These are phyloP conservation scores for mouse (Mus musculus) DNA, from an alignment of 2,113 vertebrate species.

Conservation along the genomic window GRCm39 chr7:53634001-53634500, in stretches of 20 bases:
- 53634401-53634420: not conserved
- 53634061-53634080: not conserved
- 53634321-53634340: not conserved
- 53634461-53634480: not conserved
- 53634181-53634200: conserved; percentile 44
- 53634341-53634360: not conserved
- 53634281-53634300: conserved; percentile 22
- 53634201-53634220: not conserved
- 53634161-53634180: conserved; percentile 17
- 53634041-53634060: conserved; percentile 48
- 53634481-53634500: not conserved
- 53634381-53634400: not conserved
- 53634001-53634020: conserved; percentile 12
- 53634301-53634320: conserved; percentile 10
- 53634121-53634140: conserved; percentile 55
- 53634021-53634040: conserved; percentile 79
- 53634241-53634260: not conserved
- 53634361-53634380: not conserved
- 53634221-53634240: conserved; percentile 22
- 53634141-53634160: conserved; percentile 31
- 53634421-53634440: not conserved
- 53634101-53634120: not conserved
- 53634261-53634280: conserved; percentile 45
- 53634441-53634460: not conserved
- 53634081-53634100: conserved; percentile 71